Conservation (phyloP, 2,888 invertebrate genomes). For the Stenchaetothrips biformis region DNA sequence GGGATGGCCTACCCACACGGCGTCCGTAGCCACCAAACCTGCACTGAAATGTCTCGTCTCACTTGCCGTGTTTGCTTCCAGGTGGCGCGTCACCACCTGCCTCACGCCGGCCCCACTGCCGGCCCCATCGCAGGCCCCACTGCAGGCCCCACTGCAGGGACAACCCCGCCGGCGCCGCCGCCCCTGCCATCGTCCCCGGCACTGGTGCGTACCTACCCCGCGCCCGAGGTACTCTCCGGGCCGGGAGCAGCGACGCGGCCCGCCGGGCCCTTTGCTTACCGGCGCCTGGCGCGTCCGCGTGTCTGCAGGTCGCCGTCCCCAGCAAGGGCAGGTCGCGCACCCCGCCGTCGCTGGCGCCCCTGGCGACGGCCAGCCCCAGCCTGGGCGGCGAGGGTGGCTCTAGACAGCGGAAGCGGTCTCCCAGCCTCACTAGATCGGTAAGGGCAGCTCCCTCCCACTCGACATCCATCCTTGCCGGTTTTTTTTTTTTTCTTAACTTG, state of each 20-base stretch:
- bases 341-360: not conserved
- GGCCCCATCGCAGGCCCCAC: not conserved
- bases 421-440: slow-evolving; percentile 31
- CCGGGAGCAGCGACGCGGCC: not conserved
- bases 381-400: not conserved
- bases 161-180: not conserved
- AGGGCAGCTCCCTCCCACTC: no score
- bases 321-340: not conserved
- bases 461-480: no score
- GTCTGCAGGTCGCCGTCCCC: not conserved
- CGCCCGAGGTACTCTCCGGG: not conserved
- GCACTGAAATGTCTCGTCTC: no score
- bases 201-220: not conserved
- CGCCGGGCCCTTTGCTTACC: not conserved
- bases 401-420: slow-evolving; percentile 28
- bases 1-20: no score
- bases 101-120: not conserved
- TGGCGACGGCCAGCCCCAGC: not conserved
- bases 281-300: not conserved
- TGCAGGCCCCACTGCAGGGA: not conserved
- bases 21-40: no score
- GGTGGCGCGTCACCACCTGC: slow-evolving; percentile 8
- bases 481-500: no score
- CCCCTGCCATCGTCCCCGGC: not conserved
- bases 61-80: not conserved